Percentiles rank a stretch among this genome's conserved stretches.
These are phyloP conservation scores for Trissolcus basalis DNA, from an alignment of 1,140 invertebrate species.

Conservation along the genomic window DNA sequence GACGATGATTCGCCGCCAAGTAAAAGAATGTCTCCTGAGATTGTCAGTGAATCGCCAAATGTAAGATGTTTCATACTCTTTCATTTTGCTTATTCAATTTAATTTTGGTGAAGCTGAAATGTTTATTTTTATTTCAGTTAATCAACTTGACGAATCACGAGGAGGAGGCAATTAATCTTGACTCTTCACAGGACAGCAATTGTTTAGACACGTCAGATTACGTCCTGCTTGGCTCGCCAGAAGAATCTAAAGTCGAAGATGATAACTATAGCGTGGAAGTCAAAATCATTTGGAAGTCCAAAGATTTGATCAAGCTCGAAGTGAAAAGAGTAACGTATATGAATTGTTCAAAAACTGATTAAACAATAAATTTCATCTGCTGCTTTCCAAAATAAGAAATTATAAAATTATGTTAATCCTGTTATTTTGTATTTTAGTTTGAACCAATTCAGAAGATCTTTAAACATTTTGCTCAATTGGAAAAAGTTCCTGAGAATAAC, in stretches of 20 bases:
- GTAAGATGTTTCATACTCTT: not conserved
- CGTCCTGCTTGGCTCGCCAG: constrained; percentile 29
- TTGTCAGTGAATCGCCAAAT: constrained; percentile 1
- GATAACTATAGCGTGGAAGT: constrained; percentile 40
- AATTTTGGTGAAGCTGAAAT: constrained; percentile 48
- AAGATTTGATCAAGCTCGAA: constrained; percentile 28
- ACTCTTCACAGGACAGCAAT: constrained; percentile 15
- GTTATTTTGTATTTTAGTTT: constrained; percentile 58
- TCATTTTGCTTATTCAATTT: not conserved
- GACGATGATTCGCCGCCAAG: too few species aligned
- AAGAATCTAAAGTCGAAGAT: constrained; percentile 8
- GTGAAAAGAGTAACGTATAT: constrained; percentile 17
- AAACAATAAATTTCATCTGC: too few species aligned
- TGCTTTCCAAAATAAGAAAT: too few species aligned
- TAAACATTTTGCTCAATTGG: constrained; percentile 66
- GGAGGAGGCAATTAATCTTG: constrained; percentile 4
- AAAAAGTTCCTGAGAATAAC: constrained; percentile 63
- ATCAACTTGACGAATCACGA: constrained; percentile 7
- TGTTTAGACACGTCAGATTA: constrained; percentile 18
- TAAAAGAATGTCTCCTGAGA: too few species aligned
- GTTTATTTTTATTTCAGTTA: not conserved
- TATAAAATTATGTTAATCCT: not conserved
- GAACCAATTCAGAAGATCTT: constrained; percentile 67
- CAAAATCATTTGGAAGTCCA: constrained; percentile 49
- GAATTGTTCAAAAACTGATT: too few species aligned